phyloP scores from a whole-genome alignment of 1,140 invertebrate genomes.

The Zaprionus nigranus region DNA sequence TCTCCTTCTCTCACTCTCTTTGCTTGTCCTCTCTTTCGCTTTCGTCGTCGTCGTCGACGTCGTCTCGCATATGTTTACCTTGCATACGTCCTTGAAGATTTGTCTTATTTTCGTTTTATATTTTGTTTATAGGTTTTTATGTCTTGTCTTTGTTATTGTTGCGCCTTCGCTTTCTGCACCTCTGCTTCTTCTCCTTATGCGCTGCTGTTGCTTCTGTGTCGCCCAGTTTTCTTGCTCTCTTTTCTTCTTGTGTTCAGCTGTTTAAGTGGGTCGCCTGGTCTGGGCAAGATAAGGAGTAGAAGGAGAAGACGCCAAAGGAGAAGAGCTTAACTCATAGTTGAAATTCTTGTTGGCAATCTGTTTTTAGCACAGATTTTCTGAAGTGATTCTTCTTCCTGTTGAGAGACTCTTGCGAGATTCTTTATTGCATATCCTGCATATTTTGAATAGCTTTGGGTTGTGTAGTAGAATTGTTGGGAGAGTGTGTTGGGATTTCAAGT shows the following conservation, averaged over 20 bases:
- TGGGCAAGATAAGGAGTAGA: background rate
- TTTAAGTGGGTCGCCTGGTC: constrained; percentile 43
- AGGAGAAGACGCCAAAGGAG: background rate
- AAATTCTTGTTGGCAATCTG: constrained; percentile 39
- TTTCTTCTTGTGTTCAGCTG: constrained; percentile 29
- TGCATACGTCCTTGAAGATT: constrained; percentile 82
- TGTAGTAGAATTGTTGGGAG: too few relatives aligned
- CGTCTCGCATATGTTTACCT: constrained; percentile 74
- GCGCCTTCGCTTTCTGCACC: constrained; percentile 31
- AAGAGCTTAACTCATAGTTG: constrained; percentile 29
- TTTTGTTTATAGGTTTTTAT: constrained; percentile 70
- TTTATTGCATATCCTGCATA: constrained; percentile 27
- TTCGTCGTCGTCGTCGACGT: constrained; percentile 6
- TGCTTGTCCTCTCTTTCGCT: constrained; percentile 15
- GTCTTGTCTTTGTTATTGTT: constrained; percentile 46
- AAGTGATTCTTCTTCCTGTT: constrained; percentile 8
- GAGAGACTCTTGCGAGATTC: background rate
- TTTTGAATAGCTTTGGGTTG: background rate
- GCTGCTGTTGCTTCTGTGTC: constrained; percentile 3
- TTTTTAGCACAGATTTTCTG: constrained; percentile 2
- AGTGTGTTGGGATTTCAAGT: too few relatives aligned
- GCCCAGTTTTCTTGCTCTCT: constrained; percentile 9
- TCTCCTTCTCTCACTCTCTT: background rate
- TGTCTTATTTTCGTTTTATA: constrained; percentile 76
- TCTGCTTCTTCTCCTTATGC: constrained; percentile 28